Percentiles rank a stretch among this genome's conserved stretches.
Conservation (phyloP, 2,888 invertebrate species). For the Monoplex corrugatus region DNA sequence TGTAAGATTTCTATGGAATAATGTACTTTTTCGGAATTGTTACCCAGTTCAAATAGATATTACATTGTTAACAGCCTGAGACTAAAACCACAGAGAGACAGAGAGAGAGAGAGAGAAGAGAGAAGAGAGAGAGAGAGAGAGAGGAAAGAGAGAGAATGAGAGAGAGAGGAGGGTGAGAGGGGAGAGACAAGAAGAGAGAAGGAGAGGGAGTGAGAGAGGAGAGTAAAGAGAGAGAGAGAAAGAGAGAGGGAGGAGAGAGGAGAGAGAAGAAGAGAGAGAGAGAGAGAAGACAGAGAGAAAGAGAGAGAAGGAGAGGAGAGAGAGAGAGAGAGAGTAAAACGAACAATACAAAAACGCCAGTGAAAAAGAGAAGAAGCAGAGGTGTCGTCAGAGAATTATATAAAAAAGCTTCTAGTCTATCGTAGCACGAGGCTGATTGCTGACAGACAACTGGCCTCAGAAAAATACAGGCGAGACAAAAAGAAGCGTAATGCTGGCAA, state of each 20-base stretch:
- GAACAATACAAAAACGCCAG: no score
- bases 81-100: no score
- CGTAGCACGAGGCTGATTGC: background rate
- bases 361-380: no score
- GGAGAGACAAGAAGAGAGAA: conserved; percentile 1
- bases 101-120: conserved; percentile 9
- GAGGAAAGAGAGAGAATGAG: background rate
- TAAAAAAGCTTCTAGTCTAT: no score
- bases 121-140: background rate
- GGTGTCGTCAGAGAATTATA: no score
- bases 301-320: background rate
- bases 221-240: background rate
- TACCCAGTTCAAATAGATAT: no score
- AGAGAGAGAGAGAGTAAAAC: background rate
- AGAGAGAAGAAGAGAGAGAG: background rate
- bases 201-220: conserved; percentile 24
- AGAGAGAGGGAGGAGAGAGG: background rate
- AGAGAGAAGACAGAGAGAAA: background rate
- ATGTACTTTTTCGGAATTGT: no score
- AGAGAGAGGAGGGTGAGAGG: background rate
- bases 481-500: background rate
- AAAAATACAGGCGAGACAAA: conserved; percentile 25
- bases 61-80: no score
- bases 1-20: no score
- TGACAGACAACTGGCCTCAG: conserved; percentile 36